Evolutionary conservation across 2,888 invertebrate species (phyloP), one percentile per base, ranked within the genome.

Genomic region (Conistra vaccinii): DNA sequence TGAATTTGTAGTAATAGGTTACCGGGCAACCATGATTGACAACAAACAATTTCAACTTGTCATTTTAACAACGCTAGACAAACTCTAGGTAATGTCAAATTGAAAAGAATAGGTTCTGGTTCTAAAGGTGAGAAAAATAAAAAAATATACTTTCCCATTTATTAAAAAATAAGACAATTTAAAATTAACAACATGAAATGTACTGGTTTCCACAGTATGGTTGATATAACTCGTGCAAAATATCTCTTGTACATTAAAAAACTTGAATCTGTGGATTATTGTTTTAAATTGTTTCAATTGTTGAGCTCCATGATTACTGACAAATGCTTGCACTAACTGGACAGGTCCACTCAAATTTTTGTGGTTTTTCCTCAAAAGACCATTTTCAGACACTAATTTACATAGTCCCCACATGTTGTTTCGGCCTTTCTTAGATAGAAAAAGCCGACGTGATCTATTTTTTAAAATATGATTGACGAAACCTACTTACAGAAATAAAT

Each of bases 81-180:
- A 75, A 61, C 84, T 94, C 96, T 96, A 96, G 96, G 96, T 96
- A 96, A 96, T 95, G 95, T 94, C 96, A 96, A 96, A 96, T 96
- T 91, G 95, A 91, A 87, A 85, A 85, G 80, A 67, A 73, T 23
- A 55, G 17, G 48, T n/a, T 55, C 6, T 17, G n/a, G n/a, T n/a
- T n/a, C n/a, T 51, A 81, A 86, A 83, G 84, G 76, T 78, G 81
- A 76, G 77, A 81, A 84, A 42, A 85, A 82, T 83, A 79, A 84
- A 79, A 83, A 87, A 85, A 86, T 78, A 81, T 68, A 78, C 61
- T 68, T 79, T 78, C 68, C n/a, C 35, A 61, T 87, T 80, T 85
- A 83, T 84, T 73, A 58, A 82, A 82, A 87, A 84, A 58, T 82
- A 79, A 83, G 81, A 88, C 58, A 85, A 61, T 73, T 83, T 78